phyloP scores from a whole-genome alignment of 2,797 vertebrate genomes.

The Margarornis squamiger region DNA sequence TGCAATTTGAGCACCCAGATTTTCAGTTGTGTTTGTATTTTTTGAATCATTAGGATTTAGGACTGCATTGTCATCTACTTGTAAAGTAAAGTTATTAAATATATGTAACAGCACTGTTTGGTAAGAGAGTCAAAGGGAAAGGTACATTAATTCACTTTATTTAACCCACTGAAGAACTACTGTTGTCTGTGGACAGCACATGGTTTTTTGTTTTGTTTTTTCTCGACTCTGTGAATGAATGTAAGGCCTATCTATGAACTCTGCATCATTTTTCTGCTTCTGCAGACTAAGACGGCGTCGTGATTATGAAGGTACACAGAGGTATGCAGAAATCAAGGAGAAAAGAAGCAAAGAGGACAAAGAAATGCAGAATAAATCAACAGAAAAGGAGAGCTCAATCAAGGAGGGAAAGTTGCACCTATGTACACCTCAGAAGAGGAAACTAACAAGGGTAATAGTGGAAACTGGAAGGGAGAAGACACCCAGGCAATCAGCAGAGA shows the following conservation, averaged over 20 bases:
- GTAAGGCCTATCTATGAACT: background rate
- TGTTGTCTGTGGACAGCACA: background rate
- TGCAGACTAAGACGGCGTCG: slow-evolving; percentile 79
- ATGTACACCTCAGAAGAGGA: slow-evolving; percentile 58
- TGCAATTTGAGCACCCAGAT: background rate
- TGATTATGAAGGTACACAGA: slow-evolving; percentile 79
- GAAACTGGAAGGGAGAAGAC: slow-evolving; percentile 77
- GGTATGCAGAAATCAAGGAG: slow-evolving; percentile 71
- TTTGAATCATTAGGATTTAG: background rate
- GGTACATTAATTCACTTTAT: background rate
- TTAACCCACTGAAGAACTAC: background rate
- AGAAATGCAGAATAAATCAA: slow-evolving; percentile 65
- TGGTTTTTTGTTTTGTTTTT: background rate
- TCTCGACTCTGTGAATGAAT: background rate
- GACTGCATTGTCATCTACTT: background rate
- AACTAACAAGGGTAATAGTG: slow-evolving; percentile 11
- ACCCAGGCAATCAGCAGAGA: slow-evolving; percentile 75
- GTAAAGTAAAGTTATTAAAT: background rate
- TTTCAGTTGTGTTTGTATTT: background rate
- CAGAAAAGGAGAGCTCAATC: slow-evolving; percentile 59
- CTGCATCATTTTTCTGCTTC: background rate
- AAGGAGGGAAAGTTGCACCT: slow-evolving; percentile 65
- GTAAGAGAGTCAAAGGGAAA: background rate
- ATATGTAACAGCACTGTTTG: background rate
- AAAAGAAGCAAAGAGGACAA: slow-evolving; percentile 77